phyloP scores from a whole-genome alignment of 2,888 invertebrate genomes.

The Nemapogon koenigi region DNA sequence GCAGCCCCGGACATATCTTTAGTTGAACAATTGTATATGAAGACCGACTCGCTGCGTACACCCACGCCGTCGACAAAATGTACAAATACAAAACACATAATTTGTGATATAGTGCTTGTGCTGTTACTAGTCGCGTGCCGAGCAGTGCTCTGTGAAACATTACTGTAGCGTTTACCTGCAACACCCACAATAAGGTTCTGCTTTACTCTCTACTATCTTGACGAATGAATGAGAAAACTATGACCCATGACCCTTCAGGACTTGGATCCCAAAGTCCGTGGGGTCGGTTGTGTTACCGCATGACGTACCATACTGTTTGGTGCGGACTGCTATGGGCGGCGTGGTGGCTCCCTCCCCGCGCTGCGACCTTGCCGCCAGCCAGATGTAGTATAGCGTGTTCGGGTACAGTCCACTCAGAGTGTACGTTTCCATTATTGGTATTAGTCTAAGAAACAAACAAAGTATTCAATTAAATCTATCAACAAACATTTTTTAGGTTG shows the following conservation, averaged over 20 bases:
- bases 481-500: too few relatives aligned
- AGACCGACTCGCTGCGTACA: conserved; percentile 28
- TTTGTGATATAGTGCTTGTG: conserved; percentile 62
- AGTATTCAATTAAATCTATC: too few relatives aligned
- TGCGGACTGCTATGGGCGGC: conserved; percentile 91
- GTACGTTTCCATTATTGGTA: conserved; percentile 84
- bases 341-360: conserved; percentile 96
- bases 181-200: conserved; percentile 35
- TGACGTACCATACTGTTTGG: conserved; percentile 96
- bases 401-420: conserved; percentile 91
- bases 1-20: conserved; percentile 29
- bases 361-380: conserved; percentile 93
- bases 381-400: conserved; percentile 95
- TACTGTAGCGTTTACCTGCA: conserved; percentile 53
- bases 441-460: too few relatives aligned
- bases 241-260: too few relatives aligned
- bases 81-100: conserved; percentile 56
- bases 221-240: too few relatives aligned
- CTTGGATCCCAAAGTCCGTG: too few relatives aligned
- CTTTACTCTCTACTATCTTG: too few relatives aligned
- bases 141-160: conserved; percentile 63
- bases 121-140: conserved; percentile 65
- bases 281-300: too few relatives aligned
- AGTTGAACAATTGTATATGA: neutral
- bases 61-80: conserved; percentile 49